These are phyloP conservation scores for Tragelaphus buxtoni DNA, from an alignment of 2,113 vertebrate species.

Conservation along the genomic window DNA sequence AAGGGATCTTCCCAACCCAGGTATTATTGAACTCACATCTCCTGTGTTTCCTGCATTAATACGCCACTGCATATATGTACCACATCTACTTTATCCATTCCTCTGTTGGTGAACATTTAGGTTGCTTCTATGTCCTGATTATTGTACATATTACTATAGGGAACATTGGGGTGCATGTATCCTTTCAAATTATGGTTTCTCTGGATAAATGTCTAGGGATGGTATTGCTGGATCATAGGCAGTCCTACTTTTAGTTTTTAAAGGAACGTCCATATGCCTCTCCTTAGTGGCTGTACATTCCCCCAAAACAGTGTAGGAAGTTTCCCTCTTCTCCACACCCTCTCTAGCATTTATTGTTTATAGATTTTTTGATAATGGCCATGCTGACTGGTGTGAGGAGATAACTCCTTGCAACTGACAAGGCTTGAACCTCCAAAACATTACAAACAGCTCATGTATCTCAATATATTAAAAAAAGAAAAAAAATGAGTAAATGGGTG, in stretches of 20 bases:
- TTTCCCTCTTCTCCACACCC: background rate
- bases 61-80: background rate
- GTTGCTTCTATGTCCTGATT: background rate
- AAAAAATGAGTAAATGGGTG: no score
- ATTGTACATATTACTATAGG: background rate
- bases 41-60: background rate
- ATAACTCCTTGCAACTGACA: background rate
- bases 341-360: background rate
- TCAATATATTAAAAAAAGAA: background rate
- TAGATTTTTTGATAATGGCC: background rate
- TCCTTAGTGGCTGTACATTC: background rate
- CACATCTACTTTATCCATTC: background rate
- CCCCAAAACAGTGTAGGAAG: background rate
- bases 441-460: background rate
- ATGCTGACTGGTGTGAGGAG: background rate
- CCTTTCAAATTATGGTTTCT: background rate
- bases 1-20: background rate
- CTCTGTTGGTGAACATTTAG: background rate
- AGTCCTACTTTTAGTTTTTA: background rate
- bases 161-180: rapidly evolving
- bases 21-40: background rate
- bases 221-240: background rate
- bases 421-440: background rate
- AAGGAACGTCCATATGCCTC: background rate
- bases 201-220: background rate